A percentile compares a stretch with the other conserved stretches of the same genome.
phyloP scores from a whole-genome alignment of 2,113 vertebrate species.

The Bos javanicus region DNA sequence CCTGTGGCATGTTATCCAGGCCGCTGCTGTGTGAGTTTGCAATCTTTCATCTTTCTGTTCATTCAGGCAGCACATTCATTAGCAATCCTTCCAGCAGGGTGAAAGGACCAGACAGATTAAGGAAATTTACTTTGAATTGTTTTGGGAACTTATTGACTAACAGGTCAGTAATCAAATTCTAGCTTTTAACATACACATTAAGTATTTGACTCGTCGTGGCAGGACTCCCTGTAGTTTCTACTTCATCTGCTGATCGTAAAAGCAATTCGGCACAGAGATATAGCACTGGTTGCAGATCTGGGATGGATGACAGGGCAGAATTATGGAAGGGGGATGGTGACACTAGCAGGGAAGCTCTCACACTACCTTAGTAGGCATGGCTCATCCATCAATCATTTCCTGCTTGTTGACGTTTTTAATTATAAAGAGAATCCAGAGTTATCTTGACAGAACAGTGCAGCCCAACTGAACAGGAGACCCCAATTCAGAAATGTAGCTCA shows the following conservation, averaged over 20 bases:
- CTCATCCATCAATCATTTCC: conserved; percentile 36
- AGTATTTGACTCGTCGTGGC: conserved; percentile 74
- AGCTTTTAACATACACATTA: conserved; percentile 72
- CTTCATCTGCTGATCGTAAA: conserved; percentile 57
- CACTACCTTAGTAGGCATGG: not conserved
- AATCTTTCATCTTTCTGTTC: conserved; percentile 86
- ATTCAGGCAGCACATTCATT: conserved; percentile 87
- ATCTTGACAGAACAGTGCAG: not conserved
- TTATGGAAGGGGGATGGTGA: not conserved
- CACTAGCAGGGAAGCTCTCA: not conserved
- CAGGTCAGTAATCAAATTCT: conserved; percentile 77
- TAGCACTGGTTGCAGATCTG: conserved; percentile 6
- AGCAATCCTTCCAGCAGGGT: conserved; percentile 79
- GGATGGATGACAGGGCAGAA: conserved; percentile 4
- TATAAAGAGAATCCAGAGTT: conserved; percentile 27
- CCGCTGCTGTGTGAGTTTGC: conserved; percentile 76
- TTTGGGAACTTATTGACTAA: conserved; percentile 78
- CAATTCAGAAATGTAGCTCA: not conserved
- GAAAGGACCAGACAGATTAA: conserved; percentile 80
- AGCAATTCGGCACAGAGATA: conserved; percentile 47
- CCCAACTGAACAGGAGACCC: not conserved
- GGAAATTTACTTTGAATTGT: conserved; percentile 81
- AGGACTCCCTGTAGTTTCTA: conserved; percentile 58
- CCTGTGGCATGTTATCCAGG: conserved; percentile 77
- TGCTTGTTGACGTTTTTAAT: conserved; percentile 39